phyloP scores from a whole-genome alignment of 2,888 invertebrate genomes.

The Odontocolon sp. region DNA sequence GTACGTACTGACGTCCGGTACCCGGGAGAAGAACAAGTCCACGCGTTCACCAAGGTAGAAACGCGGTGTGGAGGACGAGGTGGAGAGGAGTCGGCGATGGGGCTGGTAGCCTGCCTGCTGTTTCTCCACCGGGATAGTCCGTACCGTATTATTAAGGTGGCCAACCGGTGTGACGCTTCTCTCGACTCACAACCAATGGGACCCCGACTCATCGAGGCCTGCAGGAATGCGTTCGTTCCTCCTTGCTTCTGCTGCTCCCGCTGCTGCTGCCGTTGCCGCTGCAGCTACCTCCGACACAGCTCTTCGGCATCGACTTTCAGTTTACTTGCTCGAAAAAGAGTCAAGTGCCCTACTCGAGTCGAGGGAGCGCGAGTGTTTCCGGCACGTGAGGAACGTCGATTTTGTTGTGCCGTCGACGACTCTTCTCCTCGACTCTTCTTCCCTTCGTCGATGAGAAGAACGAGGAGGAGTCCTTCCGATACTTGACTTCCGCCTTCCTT shows the following conservation, averaged over 20 bases:
- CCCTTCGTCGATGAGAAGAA: too few species aligned
- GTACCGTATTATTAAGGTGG: constrained; percentile 79
- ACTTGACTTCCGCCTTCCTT: background rate
- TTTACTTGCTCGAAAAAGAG: constrained; percentile 34
- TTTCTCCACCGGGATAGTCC: constrained; percentile 57
- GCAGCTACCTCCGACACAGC: constrained; percentile 7
- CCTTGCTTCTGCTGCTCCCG: constrained; percentile 54
- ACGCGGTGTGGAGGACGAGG: constrained; percentile 57
- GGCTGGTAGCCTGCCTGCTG: constrained; percentile 68
- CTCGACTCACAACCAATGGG: constrained; percentile 76
- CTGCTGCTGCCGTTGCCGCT: constrained; percentile 18
- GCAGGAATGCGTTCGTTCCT: constrained; percentile 74
- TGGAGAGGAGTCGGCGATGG: constrained; percentile 61
- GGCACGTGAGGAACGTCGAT: constrained; percentile 41
- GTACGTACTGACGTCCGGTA: constrained; percentile 49
- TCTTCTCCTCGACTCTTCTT: background rate
- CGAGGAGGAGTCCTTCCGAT: background rate
- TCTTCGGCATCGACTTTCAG: constrained; percentile 36
- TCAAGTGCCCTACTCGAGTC: background rate
- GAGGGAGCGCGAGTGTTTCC: constrained; percentile 38
- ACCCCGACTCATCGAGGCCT: constrained; percentile 69
- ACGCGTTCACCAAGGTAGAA: constrained; percentile 15
- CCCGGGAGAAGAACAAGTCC: constrained; percentile 8
- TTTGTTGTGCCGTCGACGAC: constrained; percentile 4
- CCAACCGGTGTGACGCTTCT: constrained; percentile 79